Evolutionary conservation across 2,797 vertebrate genomes (phyloP), one percentile per base, ranked within the genome.

Genomic region (Remorina albescens): DNA sequence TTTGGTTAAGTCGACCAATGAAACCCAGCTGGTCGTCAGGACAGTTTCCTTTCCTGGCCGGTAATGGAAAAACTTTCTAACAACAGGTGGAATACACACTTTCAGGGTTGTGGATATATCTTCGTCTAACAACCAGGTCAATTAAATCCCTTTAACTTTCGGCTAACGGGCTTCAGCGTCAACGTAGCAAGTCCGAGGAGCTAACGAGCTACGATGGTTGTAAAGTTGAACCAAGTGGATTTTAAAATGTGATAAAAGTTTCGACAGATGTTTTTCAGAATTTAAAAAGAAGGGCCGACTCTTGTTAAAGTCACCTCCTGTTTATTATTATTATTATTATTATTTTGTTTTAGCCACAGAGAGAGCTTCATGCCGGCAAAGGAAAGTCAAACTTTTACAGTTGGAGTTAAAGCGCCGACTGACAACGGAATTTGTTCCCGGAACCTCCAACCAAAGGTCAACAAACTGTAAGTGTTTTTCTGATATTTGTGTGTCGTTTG

Each of bases 401-500:
- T 1, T 63, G 23, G 57, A 67, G 4, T 34, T 12, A 1, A 15
- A 19, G 28, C 10, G 34, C 3, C 5, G 32, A 21, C 25, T 19
- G 32, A 1, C 34, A 46, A 23, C 25, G 8, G 23, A 50, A 13
- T 15, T 6, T 26, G 23, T 26, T 50, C 13, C 26, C 18, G 9
- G 21, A 30, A 37, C 11, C 23, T n/a, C 4, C 1, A 19, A 18
- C 28, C 1, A 2, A 26, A 23, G 11, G 12, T 50, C 23, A 2
- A 11, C 46, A 47, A 41, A 66, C 8, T 13, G 55, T 66, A 51
- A 65, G 65, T 56, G 1, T 23, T 21, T 28, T 47, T 11, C 47
- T 16, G 13, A 34, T 68, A 2, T 26, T 3, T 47, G 15, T 23
- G n/a, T 3, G 15, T n/a, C 28, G 18, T 9, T 26, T 50, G 23